Percentiles rank a stretch among this genome's conserved stretches.
These are phyloP conservation scores for Thereva unica DNA, from an alignment of 2,888 invertebrate species.

Conservation along the genomic window DNA sequence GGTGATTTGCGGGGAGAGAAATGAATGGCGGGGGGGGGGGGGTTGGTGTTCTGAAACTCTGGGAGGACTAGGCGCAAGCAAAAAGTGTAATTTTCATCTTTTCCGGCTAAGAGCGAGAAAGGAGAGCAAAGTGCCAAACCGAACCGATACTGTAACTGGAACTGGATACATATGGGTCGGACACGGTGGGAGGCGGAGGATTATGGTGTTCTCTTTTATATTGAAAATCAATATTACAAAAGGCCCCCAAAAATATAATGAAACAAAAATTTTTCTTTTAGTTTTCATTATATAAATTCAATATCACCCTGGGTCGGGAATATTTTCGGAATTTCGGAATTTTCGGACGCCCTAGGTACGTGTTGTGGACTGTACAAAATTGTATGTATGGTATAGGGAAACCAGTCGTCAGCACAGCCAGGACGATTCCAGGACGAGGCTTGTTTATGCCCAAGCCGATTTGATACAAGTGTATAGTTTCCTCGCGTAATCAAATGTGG, in stretches of 20 bases:
- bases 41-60: too few species aligned
- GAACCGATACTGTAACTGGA: constrained; percentile 19
- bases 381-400: too few species aligned
- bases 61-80: constrained; percentile 7
- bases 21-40: too few species aligned
- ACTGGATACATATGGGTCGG: not conserved
- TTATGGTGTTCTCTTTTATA: constrained; percentile 32
- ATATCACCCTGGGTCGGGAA: constrained; percentile 27
- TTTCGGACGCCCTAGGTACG: too few species aligned
- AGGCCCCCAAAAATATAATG: constrained; percentile 40
- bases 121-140: constrained; percentile 31
- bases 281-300: constrained; percentile 42
- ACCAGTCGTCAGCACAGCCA: too few species aligned
- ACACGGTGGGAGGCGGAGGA: constrained; percentile 16
- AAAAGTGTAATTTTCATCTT: constrained; percentile 41
- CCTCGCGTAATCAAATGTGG: constrained; percentile 24
- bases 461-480: constrained; percentile 22
- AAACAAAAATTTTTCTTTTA: constrained; percentile 41
- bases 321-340: too few species aligned
- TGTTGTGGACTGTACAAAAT: too few species aligned
- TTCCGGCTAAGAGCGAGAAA: constrained; percentile 21
- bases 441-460: constrained; percentile 27
- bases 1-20: too few species aligned
- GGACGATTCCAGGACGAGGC: not conserved
- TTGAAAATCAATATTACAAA: constrained; percentile 40